Conservation (phyloP, 2,113 vertebrate genomes). For the Eurystomus gularis region DNA sequence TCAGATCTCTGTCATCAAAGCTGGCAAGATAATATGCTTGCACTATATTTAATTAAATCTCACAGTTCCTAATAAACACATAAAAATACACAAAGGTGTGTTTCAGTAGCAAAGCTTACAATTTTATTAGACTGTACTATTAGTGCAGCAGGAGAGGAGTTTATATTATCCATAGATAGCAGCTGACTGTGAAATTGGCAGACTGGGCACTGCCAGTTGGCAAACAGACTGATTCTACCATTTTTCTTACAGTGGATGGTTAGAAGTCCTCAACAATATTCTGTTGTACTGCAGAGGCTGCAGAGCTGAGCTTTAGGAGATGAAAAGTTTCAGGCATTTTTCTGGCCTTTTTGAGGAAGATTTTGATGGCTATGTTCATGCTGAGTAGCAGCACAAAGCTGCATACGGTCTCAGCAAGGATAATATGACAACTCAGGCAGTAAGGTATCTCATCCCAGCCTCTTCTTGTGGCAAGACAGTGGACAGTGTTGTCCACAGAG, state of each 20-base stretch:
- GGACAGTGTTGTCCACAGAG: background rate
- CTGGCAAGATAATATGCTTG: slow-evolving; percentile 19
- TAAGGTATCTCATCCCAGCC: background rate
- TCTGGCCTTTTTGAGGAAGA: background rate
- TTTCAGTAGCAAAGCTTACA: background rate
- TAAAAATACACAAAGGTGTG: background rate
- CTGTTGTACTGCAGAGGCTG: background rate
- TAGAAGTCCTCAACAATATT: background rate
- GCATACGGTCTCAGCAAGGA: background rate
- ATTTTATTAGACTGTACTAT: slow-evolving; percentile 6
- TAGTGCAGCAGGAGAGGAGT: background rate
- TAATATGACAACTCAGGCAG: rapidly evolving
- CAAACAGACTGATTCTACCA: background rate
- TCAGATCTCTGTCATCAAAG: slow-evolving; percentile 6
- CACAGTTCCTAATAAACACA: background rate
- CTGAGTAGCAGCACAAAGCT: background rate
- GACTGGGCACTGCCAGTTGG: background rate
- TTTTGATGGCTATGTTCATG: background rate
- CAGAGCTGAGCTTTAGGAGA: background rate
- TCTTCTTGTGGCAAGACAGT: background rate
- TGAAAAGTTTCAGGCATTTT: background rate
- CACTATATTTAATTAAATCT: slow-evolving; percentile 40
- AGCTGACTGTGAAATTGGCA: background rate
- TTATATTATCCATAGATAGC: background rate
- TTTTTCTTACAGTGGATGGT: background rate